Evolutionary conservation across 2,113 vertebrate species (phyloP).

Genomic region (Odontophorus gujanensis): DNA sequence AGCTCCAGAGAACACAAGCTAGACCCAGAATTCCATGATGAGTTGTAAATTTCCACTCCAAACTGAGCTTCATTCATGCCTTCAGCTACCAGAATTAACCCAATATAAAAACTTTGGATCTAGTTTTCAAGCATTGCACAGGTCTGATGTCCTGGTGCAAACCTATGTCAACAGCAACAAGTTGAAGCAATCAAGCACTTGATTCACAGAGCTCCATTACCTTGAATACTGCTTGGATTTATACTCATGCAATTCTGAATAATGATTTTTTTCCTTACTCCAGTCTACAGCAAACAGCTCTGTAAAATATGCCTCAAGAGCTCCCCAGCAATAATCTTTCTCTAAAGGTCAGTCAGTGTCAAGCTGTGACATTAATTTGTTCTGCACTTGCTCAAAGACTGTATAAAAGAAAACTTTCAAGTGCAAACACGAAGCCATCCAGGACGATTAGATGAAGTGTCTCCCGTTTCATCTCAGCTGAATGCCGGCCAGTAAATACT

Average conservation of each 20-base stretch:
- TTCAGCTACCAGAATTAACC: background rate
- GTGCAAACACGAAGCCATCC: constrained; percentile 34
- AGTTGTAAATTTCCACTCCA: background rate
- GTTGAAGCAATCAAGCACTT: background rate
- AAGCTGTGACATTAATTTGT: constrained; percentile 52
- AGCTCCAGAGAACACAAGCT: background rate
- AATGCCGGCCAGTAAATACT: constrained; percentile 74
- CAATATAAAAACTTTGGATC: background rate
- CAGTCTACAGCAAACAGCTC: background rate
- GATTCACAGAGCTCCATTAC: background rate
- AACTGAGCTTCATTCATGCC: background rate
- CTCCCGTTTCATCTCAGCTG: constrained; percentile 75
- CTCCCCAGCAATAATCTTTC: background rate
- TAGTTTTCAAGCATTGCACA: background rate
- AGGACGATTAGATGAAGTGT: constrained; percentile 75
- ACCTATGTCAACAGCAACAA: background rate
- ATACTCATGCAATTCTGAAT: background rate
- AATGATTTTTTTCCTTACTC: background rate
- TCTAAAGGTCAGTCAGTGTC: constrained; percentile 15
- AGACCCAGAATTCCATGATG: fast-evolving
- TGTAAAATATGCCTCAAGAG: background rate
- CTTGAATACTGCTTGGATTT: background rate
- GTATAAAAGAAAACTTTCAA: constrained; percentile 40
- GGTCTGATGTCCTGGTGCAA: background rate
- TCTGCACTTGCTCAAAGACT: constrained; percentile 49